phyloP scores from a whole-genome alignment of 1,140 invertebrate genomes.

The Ylistrum balloti region DNA sequence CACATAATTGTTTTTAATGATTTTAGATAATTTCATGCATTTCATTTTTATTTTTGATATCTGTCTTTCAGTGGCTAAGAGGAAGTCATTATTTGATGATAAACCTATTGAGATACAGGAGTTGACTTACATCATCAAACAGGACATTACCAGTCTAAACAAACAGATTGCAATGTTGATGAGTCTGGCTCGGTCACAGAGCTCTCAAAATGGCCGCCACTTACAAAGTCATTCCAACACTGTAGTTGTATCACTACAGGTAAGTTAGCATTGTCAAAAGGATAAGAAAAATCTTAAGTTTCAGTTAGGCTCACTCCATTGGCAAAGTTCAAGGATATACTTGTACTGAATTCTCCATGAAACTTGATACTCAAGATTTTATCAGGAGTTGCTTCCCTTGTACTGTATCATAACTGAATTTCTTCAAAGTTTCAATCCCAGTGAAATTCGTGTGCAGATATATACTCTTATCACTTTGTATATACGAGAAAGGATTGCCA shows the following conservation, averaged over 20 bases:
- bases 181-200: slow-evolving; percentile 82
- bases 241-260: slow-evolving; percentile 87
- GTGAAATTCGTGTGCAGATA: too few species aligned
- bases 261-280: slow-evolving; percentile 51
- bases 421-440: too few species aligned
- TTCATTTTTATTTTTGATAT: too few species aligned
- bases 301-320: too few species aligned
- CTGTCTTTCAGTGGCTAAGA: slow-evolving; percentile 95
- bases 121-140: slow-evolving; percentile 98
- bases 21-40: background rate
- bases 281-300: too few species aligned
- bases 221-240: slow-evolving; percentile 97
- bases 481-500: too few species aligned
- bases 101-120: slow-evolving; percentile 96
- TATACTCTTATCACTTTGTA: too few species aligned
- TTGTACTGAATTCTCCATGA: too few species aligned
- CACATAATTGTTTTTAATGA: too few species aligned
- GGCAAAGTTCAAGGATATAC: too few species aligned
- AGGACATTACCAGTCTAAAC: slow-evolving; percentile 96
- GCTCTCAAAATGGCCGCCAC: slow-evolving; percentile 87
- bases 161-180: slow-evolving; percentile 93
- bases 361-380: background rate
- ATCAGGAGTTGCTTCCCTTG: too few species aligned
- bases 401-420: too few species aligned
- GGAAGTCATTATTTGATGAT: slow-evolving; percentile 98